phyloP scores from a whole-genome alignment of 2,888 invertebrate species.

The Temnothorax unifasciatus region DNA sequence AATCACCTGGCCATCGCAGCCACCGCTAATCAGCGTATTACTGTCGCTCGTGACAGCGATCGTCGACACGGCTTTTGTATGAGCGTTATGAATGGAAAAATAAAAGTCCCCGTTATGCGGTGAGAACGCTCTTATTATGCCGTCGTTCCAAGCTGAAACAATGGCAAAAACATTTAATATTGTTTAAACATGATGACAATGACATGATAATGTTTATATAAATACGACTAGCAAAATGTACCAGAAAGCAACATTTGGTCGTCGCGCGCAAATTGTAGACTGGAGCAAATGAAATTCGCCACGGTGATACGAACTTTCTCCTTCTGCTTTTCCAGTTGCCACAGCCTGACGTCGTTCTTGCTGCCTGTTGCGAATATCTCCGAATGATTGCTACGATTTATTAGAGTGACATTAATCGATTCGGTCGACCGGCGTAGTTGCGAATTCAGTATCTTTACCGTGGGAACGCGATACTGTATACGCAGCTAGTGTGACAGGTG shows the following conservation, averaged over 20 bases:
- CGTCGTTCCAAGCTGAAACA: constrained; percentile 92
- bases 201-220: not conserved
- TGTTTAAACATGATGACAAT: not conserved
- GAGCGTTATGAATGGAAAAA: constrained; percentile 95
- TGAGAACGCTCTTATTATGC: constrained; percentile 93
- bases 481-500: constrained; percentile 93
- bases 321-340: constrained; percentile 92
- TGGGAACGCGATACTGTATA: constrained; percentile 95
- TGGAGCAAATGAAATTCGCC: constrained; percentile 95
- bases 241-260: constrained; percentile 94
- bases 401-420: not conserved
- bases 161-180: not conserved
- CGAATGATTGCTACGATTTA: constrained; percentile 90
- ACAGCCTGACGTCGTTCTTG: constrained; percentile 94
- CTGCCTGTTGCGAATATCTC: constrained; percentile 96
- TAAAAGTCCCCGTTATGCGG: constrained; percentile 93
- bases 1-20: constrained; percentile 95
- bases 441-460: constrained; percentile 87
- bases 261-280: constrained; percentile 92
- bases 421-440: constrained; percentile 27
- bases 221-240: constrained; percentile 74
- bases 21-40: constrained; percentile 93
- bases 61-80: constrained; percentile 95
- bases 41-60: constrained; percentile 92
- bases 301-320: constrained; percentile 94